Conservation (phyloP, 2,797 vertebrate genomes). For the Streptopelia turtur region DNA sequence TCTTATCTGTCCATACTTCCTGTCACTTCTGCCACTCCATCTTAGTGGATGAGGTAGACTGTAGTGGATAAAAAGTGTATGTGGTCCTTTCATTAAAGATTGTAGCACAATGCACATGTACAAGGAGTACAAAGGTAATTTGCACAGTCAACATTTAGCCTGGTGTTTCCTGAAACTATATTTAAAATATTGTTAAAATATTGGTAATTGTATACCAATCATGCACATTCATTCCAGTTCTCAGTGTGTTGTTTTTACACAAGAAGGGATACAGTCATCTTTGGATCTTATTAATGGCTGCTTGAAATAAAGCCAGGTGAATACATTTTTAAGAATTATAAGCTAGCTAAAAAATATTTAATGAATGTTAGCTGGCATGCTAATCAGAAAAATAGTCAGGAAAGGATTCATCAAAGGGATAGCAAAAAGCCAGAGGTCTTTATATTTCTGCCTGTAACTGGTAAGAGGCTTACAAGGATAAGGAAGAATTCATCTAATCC, state of each 20-base stretch:
- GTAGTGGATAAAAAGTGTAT: background rate
- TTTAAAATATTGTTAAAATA: background rate
- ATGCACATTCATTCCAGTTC: background rate
- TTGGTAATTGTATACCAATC: rapidly evolving
- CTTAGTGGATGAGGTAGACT: background rate
- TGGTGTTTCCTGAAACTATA: background rate
- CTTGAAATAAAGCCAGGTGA: background rate
- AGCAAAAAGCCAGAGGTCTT: background rate
- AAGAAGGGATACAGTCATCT: background rate
- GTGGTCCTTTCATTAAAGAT: background rate
- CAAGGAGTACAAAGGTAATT: background rate
- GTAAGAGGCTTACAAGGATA: background rate
- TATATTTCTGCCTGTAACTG: background rate
- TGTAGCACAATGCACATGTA: background rate
- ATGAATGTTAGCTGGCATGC: background rate
- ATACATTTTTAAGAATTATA: background rate
- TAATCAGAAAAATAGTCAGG: background rate
- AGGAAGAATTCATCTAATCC: background rate
- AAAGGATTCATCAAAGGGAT: background rate
- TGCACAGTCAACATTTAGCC: background rate
- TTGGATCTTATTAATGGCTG: background rate
- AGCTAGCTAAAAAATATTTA: background rate
- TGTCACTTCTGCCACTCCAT: background rate
- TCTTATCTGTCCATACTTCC: background rate
- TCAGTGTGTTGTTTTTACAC: background rate